Base-by-base conservation (phyloP, 2,797 vertebrate genomes). In the Cuculus canorus region DNA sequence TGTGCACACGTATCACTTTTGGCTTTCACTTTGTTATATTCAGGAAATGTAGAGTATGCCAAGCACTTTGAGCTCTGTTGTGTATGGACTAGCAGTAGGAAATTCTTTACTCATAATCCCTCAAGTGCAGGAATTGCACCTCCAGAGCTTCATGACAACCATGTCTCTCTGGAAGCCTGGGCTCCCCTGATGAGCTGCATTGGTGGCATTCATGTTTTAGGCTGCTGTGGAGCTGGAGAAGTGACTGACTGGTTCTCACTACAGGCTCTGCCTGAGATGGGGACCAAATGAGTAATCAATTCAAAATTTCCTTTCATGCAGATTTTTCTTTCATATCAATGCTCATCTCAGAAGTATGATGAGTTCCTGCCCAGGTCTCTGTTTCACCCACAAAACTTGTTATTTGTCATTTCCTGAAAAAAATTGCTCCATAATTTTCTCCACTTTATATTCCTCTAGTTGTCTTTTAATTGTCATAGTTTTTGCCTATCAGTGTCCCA, bases 161-260 rank as follows among this genome's bases (percentile, higher is more conserved):
- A 14, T 3, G 3, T 41, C 27, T 63, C 15, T 25, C n/a, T 15
- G 5, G 45, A 28, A 10, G 32, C 28, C 57, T 90, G 50, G 19
- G 48, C 16, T 80, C 27, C 82, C 25, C 27, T 7, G 2, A 37
- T 35, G 43, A 78, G 37, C 69, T 69, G 57, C 52, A 37, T 56
- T 18, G 1, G 0, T 24, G 30, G 24, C 27, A 27, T 64, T 80
- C 60, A 7, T 0, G 1, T 43, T 64, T 71, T 63, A 52, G 61
- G 43, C 35, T 66, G 60, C 27, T 61, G 11, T n/a, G 48, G 53
- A 70, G 48, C 18, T 71, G 13, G 30, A 65, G 48, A 64, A 59
- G 17, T 28, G 53, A 52, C 24, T 0, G 4, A 39, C 7, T 0
- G 0, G 23, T 60, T 64, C 43, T 60, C 65, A 9, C 27, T 57